Base-by-base conservation (phyloP, 2,113 vertebrate species). In the Dinomys branickii region DNA sequence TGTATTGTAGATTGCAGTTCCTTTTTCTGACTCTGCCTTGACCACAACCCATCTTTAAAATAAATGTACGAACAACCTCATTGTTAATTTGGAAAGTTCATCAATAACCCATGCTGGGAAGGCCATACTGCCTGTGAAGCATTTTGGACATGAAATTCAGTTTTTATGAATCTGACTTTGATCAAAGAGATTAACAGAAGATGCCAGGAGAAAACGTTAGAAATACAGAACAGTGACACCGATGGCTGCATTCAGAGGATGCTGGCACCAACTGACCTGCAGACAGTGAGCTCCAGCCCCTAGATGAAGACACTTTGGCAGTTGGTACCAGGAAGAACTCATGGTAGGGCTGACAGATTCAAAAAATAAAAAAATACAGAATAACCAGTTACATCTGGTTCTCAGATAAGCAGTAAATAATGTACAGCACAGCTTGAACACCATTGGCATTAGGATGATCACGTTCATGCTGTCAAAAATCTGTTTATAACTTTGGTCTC, bases 321-420 rank as follows among this genome's bases (percentile, higher is more conserved):
- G 2, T 26, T 5, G 17, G 16, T 41, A 3, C 24, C 38, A 28
- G 44, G 12, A 93, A 82, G 7, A 1, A 4, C 77, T 50, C 26
- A 38, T 13, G 13, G 35, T 28, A 59, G 58, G n/a, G 10, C 63
- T 52, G 20, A 2, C 47, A 73, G 38, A 71, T 44, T 56, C 47
- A 78, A 50, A 7, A 87, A 88, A 26, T 54, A 80, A 87, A 86
- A 86, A 87, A 71, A n/a, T 24, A 24, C 5, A 58, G 17, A 59
- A 26, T 3, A 26, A 16, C 7, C 6, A 30, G 33, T 59, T 90
- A 80, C 35, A 80, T n/a, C 17, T 58, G 52, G 56, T 30, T 65
- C 83, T 92, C 11, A 86, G 26, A 41, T 50, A 91, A 94, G 94
- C 17, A 85, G 41, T 5, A 63, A 58, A 26, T 52, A 38, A 50